Percentiles rank a stretch among this genome's conserved stretches.
phyloP scores from a whole-genome alignment of 2,888 invertebrate species.

The Xestia sexstrigata region DNA sequence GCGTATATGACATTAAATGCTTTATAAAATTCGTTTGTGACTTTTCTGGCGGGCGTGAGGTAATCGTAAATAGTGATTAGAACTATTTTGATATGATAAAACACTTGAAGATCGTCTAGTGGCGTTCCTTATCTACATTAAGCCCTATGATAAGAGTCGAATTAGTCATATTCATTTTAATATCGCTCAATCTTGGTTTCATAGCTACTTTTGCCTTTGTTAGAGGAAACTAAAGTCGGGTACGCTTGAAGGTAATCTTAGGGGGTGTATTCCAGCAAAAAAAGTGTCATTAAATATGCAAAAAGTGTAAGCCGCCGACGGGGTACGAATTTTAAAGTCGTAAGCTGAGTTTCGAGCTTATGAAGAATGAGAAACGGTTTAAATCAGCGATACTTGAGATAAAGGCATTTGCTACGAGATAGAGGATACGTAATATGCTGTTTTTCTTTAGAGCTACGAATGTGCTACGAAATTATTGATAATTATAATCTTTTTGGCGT shows the following conservation, averaged over 20 bases:
- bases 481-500: neutral
- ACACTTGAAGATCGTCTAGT: slow-evolving; percentile 41
- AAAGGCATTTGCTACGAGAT: slow-evolving; percentile 1
- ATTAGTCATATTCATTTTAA: slow-evolving; percentile 24
- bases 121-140: slow-evolving; percentile 28
- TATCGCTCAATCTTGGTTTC: neutral
- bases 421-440: neutral
- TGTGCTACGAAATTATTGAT: slow-evolving; percentile 1
- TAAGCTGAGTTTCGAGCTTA: slow-evolving; percentile 26
- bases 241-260: slow-evolving; percentile 32
- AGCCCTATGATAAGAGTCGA: slow-evolving; percentile 21
- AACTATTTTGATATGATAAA: slow-evolving; percentile 57
- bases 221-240: slow-evolving; percentile 3
- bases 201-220: slow-evolving; percentile 17
- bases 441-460: neutral
- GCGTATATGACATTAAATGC: slow-evolving; percentile 54
- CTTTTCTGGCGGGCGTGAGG: slow-evolving; percentile 58
- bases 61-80: slow-evolving; percentile 54
- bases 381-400: slow-evolving; percentile 10
- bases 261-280: slow-evolving; percentile 40
- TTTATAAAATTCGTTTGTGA: slow-evolving; percentile 68
- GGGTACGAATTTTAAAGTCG: slow-evolving; percentile 39
- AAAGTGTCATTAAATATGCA: slow-evolving; percentile 52
- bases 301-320: slow-evolving; percentile 44
- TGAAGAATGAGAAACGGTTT: slow-evolving; percentile 18